Evolutionary conservation across 2,113 vertebrate genomes (phyloP).

Genomic region (Engystomops pustulosus): DNA sequence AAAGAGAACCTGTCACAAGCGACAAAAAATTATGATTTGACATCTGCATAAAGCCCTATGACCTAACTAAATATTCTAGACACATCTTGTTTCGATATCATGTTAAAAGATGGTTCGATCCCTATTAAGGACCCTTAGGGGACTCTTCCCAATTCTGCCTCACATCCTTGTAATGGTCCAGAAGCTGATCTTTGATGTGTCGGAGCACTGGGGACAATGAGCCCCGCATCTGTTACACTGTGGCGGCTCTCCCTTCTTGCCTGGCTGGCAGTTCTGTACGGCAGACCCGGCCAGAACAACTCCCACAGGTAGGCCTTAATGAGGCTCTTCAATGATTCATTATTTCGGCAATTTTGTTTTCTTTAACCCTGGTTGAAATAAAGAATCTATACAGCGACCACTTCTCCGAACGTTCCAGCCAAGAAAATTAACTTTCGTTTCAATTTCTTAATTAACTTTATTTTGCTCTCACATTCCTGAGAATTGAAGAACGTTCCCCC

Average conservation of each 20-base stretch:
- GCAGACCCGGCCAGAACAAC: conserved; percentile 73
- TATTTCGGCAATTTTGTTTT: conserved; percentile 74
- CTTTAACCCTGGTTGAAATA: conserved; percentile 57
- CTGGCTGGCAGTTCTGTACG: conserved; percentile 69
- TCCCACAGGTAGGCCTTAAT: conserved; percentile 80
- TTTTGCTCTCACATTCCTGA: background rate
- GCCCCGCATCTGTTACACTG: conserved; percentile 67
- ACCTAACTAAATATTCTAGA: conserved; percentile 18
- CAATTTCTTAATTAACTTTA: background rate
- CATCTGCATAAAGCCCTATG: background rate
- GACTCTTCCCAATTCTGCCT: conserved; percentile 55
- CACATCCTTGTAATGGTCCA: conserved; percentile 65
- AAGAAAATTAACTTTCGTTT: background rate
- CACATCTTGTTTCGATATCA: conserved; percentile 25
- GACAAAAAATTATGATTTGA: conserved; percentile 3
- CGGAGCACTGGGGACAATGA: conserved; percentile 67
- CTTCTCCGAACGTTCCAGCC: background rate
- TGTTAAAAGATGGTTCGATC: conserved; percentile 40
- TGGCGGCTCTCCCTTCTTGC: conserved; percentile 65
- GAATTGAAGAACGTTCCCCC: background rate
- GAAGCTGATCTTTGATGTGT: conserved; percentile 65
- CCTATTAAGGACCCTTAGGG: conserved; percentile 58
- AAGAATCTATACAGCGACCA: conserved; percentile 37
- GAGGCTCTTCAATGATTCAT: conserved; percentile 78
- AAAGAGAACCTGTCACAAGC: no score